These are phyloP conservation scores for Ochropleura plecta DNA, from an alignment of 2,888 invertebrate genomes.

Conservation along the genomic window DNA sequence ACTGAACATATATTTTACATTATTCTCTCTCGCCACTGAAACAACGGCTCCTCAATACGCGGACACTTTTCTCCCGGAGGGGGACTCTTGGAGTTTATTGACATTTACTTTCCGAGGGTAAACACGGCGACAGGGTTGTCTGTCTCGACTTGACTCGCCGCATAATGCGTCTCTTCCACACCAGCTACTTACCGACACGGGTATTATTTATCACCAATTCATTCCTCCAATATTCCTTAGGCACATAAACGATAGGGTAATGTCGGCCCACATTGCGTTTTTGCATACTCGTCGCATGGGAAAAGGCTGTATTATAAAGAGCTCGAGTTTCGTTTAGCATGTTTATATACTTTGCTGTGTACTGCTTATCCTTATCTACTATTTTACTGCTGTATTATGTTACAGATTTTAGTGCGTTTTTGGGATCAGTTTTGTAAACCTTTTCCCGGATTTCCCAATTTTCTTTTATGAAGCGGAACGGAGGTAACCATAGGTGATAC, in stretches of 20 bases:
- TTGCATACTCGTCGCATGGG: conserved; percentile 41
- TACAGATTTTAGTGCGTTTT: conserved; percentile 52
- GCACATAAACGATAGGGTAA: conserved; percentile 51
- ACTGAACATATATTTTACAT: conserved; percentile 69
- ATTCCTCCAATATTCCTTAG: conserved; percentile 64
- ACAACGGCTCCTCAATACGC: conserved; percentile 78
- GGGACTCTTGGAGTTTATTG: conserved; percentile 87
- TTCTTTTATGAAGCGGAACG: conserved; percentile 45
- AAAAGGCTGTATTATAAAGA: conserved; percentile 38
- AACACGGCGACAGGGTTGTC: conserved; percentile 84
- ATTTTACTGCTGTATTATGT: conserved; percentile 47
- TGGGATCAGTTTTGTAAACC: conserved; percentile 35
- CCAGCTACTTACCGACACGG: conserved; percentile 58
- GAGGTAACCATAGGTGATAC: conserved; percentile 36
- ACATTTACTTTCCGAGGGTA: conserved; percentile 89
- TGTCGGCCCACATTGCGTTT: conserved; percentile 44
- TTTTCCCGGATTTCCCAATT: conserved; percentile 47
- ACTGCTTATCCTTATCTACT: conserved; percentile 48
- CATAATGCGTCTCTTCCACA: conserved; percentile 59
- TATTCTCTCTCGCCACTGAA: conserved; percentile 72
- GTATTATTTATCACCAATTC: conserved; percentile 74
- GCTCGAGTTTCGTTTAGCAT: conserved; percentile 30
- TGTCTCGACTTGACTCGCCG: conserved; percentile 73
- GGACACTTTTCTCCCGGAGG: conserved; percentile 82
- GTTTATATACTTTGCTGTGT: conserved; percentile 34